Evolutionary conservation across 92 coral and sea anemone species (phyloP), one percentile per base, ranked within the genome.

Genomic region (Zoanthus sansibaricus): DNA sequence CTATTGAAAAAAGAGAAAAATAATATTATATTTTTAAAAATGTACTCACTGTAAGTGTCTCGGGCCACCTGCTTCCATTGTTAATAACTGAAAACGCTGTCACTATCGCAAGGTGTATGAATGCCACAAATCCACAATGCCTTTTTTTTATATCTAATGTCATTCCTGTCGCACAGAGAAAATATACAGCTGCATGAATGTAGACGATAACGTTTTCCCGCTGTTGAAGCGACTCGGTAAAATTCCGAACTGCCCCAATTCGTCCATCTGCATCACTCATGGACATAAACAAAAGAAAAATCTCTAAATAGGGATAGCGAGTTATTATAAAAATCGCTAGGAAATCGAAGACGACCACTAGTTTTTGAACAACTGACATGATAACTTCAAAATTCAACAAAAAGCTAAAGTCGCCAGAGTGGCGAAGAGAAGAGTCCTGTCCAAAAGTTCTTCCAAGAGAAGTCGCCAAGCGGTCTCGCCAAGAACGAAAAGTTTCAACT

Each of bases 161-260:
- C 99, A 97, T 97, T 10, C 98, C 98, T 1, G 98, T 96, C 9
- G 95, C 99, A 89, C 98, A 95, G 67, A 94, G 44, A 78, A 97
- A 97, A 83, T 90, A 97, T 4, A 97, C 58, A 11, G 90, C 89
- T 2, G 95, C 98, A 71, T 97, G 94, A 46, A 91, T 12, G 75
- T 95, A 97, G 51, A 94, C 91, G 3, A 87, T 84, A 5, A 89
- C 51, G 69, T 93, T 91, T 75, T 94, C 96, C 56, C 79, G 86
- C 9, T 77, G 88, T 80, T 80, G 73, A 20, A 92, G 77, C 4
- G 95, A 91, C 52, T 92, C 93, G 56, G 45, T 75, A 75, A 94
- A 76, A 69, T 83, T 93, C 25, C 91, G 88, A 9, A 61, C 75
- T 30, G 83, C 77, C 18, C 73, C 77, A 10, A 45, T 33, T 0